A percentile compares a stretch with the other conserved stretches of the same genome.
These are phyloP conservation scores for Mesocentrotus franciscanus DNA, from an alignment of 53 echinoderm and acorn worm genomes.

Conservation along the genomic window DNA sequence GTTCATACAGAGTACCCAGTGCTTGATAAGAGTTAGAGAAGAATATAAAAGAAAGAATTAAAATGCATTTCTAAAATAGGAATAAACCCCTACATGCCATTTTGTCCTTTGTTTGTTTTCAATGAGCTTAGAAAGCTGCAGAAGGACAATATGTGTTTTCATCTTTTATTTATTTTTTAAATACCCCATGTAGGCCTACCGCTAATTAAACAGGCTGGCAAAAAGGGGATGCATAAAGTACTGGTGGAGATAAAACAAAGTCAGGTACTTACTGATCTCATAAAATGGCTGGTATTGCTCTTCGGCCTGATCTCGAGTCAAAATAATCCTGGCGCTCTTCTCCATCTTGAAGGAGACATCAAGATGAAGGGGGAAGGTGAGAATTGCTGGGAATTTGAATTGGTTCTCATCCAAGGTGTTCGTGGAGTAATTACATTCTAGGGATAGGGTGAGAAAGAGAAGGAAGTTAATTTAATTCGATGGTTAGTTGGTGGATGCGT, in stretches of 20 bases:
- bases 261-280: conserved; percentile 1
- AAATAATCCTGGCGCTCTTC: neutral
- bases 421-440: neutral
- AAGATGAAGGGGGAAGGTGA: neutral
- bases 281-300: neutral
- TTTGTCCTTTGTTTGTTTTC: too few relatives aligned
- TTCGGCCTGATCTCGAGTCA: neutral
- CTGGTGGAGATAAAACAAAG: too few relatives aligned
- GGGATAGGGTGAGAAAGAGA: neutral
- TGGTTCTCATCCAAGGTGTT: neutral
- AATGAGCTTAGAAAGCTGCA: too few relatives aligned
- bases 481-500: too few relatives aligned
- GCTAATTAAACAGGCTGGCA: too few relatives aligned
- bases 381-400: neutral
- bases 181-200: too few relatives aligned
- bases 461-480: neutral
- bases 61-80: neutral
- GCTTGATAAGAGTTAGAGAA: neutral
- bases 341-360: neutral
- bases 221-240: too few relatives aligned
- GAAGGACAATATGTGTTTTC: too few relatives aligned
- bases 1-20: neutral
- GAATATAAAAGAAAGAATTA: neutral
- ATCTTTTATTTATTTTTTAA: too few relatives aligned
- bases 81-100: too few relatives aligned